Conservation (phyloP, 2,888 invertebrate species). For the Zygothrica quintamaculata region DNA sequence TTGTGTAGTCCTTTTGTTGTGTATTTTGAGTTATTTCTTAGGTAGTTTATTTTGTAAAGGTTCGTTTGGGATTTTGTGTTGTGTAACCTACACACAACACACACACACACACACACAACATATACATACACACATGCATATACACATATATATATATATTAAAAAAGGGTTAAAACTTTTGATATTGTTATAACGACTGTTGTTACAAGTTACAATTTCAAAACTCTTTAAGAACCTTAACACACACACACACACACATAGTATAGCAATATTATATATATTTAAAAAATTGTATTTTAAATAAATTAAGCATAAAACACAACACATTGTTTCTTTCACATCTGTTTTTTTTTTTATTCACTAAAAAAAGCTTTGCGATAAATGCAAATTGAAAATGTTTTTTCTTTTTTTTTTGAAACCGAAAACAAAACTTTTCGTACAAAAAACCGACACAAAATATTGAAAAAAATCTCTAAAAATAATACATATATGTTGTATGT, state of each 20-base stretch:
- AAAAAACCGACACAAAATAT: too few species aligned
- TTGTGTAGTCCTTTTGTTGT: slow-evolving; percentile 37
- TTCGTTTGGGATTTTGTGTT: not conserved
- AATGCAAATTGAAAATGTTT: too few species aligned
- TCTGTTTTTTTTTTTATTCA: not conserved
- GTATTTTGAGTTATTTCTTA: slow-evolving; percentile 38
- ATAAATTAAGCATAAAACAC: slow-evolving; percentile 56
- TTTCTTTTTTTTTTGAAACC: too few species aligned
- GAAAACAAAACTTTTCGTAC: too few species aligned
- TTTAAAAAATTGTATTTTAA: slow-evolving; percentile 65
- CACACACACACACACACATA: slow-evolving; percentile 40
- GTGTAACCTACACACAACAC: slow-evolving; percentile 10
- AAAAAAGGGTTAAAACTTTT: slow-evolving; percentile 9
- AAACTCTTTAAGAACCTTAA: slow-evolving; percentile 39
- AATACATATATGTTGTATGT: too few species aligned
- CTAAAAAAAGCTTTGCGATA: too few species aligned
- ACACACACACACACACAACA: slow-evolving; percentile 11
- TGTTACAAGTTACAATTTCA: slow-evolving; percentile 32
- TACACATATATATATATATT: slow-evolving; percentile 7
- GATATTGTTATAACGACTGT: slow-evolving; percentile 13
- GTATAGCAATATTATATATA: slow-evolving; percentile 75
- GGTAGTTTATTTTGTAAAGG: slow-evolving; percentile 28
- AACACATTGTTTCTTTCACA: slow-evolving; percentile 5
- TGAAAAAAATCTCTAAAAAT: too few species aligned
- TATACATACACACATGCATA: slow-evolving; percentile 18